Evolutionary conservation across 2,888 invertebrate genomes (phyloP), one percentile per base, ranked within the genome.

Genomic region (Spicauda simplicius): DNA sequence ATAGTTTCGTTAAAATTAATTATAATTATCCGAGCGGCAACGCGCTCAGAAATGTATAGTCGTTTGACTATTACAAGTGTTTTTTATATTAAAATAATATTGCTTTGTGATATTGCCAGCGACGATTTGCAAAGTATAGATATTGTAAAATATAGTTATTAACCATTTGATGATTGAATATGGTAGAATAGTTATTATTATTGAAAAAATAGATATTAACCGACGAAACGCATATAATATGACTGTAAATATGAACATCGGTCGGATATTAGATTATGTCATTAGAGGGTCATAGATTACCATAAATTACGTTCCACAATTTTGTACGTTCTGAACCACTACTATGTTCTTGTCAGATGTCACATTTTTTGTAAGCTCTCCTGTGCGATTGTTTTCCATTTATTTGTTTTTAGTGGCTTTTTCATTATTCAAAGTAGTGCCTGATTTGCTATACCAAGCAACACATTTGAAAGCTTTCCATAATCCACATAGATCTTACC

Each of bases 51-150:
- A 73, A 75, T 73, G 68, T 83, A 79, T 73, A 81, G 82, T 84
- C 81, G 74, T 79, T 81, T 79, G 83, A 84, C 81, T 78, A 82
- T 77, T 19, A 60, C 59, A 80, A 80, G 80, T 82, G 80, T 85
- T 85, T 86, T 84, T 83, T 82, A 82, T 80, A 77, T 80, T 81
- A 80, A 80, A 75, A 58, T 61, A 62, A 72, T 74, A 80, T 81
- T 74, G 86, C 87, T 89, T 90, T 88, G 89, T 89, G 87, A 88
- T 87, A 88, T 86, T 76, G 84, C 87, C 76, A 76, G 81, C 75
- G 78, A 81, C 79, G 79, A 80, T 76, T 77, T 72, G 64, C 70
- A 67, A 71, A 73, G 73, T 74, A 76, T 73, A 60, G 52, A 55
- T 60, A 68, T 69, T 77, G 78, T 80, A 78, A 77, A 77, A 78